Conservation (phyloP, 1,140 invertebrate genomes). For the Babylonia areolata region DNA sequence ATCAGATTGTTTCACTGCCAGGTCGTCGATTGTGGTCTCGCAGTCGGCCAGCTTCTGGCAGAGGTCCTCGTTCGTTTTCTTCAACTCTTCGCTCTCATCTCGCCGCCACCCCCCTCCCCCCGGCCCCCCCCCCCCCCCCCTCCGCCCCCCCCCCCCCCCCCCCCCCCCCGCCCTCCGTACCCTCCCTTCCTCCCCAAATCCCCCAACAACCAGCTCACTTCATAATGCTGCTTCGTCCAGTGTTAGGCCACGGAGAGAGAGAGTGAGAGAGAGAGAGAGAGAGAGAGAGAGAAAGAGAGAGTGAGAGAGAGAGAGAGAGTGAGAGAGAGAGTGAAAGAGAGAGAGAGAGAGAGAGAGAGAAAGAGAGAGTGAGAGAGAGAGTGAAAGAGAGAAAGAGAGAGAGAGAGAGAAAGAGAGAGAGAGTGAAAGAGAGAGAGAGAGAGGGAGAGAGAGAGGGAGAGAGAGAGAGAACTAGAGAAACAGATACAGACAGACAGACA, state of each 20-base stretch:
- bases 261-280: conserved; percentile 6
- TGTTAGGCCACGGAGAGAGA: not conserved
- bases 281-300: conserved; percentile 9
- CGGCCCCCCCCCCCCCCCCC: too few relatives aligned
- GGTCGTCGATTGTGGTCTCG: too few relatives aligned
- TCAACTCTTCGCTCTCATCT: too few relatives aligned
- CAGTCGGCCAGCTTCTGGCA: too few relatives aligned
- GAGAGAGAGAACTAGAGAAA: not conserved
- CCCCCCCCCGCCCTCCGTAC: too few relatives aligned
- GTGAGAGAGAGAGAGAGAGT: conserved; percentile 34
- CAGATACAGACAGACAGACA: not conserved
- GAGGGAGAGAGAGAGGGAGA: conserved; percentile 12
- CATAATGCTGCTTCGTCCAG: too few relatives aligned
- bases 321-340: not conserved
- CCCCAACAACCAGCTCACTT: too few relatives aligned
- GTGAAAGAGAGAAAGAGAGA: conserved; percentile 28
- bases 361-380: conserved; percentile 33
- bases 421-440: conserved; percentile 12
- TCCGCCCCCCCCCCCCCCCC: too few relatives aligned
- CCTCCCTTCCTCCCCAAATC: too few relatives aligned
- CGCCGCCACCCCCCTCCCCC: too few relatives aligned
- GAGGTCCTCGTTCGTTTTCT: too few relatives aligned
- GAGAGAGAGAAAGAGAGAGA: conserved; percentile 26
- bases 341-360: conserved; percentile 25
- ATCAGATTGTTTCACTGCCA: too few relatives aligned